phyloP scores from a whole-genome alignment of 2,888 invertebrate species.

The Cylloceria caligata region DNA sequence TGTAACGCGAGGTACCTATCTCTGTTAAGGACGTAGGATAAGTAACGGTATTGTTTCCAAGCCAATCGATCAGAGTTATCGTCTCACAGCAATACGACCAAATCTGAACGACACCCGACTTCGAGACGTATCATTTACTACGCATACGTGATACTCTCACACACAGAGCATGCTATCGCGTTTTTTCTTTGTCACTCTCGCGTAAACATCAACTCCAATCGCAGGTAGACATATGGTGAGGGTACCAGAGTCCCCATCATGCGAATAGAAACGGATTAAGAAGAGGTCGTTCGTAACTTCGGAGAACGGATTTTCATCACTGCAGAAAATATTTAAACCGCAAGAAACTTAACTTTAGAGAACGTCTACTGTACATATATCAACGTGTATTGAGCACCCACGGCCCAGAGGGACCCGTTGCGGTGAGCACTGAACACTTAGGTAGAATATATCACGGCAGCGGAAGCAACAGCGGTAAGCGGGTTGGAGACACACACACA shows the following conservation, averaged over 20 bases:
- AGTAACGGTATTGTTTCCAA: too few relatives aligned
- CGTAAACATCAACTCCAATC: too few relatives aligned
- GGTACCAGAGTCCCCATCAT: background rate
- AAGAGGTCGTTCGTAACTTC: background rate
- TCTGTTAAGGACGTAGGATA: too few relatives aligned
- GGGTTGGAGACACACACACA: constrained; percentile 12
- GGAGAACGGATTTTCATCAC: background rate
- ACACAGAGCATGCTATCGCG: too few relatives aligned
- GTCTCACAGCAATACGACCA: too few relatives aligned
- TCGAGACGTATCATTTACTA: too few relatives aligned
- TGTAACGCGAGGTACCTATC: too few relatives aligned
- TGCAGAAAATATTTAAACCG: background rate
- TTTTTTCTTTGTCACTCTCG: too few relatives aligned
- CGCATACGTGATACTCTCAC: too few relatives aligned
- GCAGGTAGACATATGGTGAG: too few relatives aligned
- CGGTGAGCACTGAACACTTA: constrained; percentile 48
- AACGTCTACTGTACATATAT: constrained; percentile 6
- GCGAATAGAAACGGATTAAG: background rate
- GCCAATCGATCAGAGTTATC: too few relatives aligned
- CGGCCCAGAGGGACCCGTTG: constrained; percentile 44
- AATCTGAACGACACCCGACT: too few relatives aligned
- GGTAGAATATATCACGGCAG: constrained; percentile 61
- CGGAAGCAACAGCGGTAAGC: constrained; percentile 30
- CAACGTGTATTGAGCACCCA: constrained; percentile 16
- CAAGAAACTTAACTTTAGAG: background rate